Percentiles rank a stretch among this genome's conserved stretches.
Conservation (phyloP, 2,113 vertebrate species). For the Pangasianodon hypophthalmus region DNA sequence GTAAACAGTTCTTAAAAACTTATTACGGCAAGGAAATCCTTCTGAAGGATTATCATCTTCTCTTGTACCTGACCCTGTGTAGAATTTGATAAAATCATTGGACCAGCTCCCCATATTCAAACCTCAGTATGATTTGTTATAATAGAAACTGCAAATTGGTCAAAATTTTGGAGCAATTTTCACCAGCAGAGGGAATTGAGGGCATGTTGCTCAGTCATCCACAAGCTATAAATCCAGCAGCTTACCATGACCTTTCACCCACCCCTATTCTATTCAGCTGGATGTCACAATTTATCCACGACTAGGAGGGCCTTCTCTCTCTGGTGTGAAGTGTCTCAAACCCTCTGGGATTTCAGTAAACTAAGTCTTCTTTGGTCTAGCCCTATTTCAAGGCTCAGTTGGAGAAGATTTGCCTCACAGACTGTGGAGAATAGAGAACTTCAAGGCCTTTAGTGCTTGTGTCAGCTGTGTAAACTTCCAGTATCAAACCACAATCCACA, state of each 20-base stretch:
- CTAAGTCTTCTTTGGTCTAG: constrained; percentile 48
- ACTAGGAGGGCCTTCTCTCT: constrained; percentile 53
- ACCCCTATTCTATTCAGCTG: constrained; percentile 48
- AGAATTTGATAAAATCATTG: background rate
- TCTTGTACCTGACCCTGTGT: background rate
- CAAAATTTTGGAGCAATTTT: background rate
- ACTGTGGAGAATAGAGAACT: constrained; percentile 42
- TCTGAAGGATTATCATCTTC: constrained; percentile 15
- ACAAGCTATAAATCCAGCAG: constrained; percentile 54
- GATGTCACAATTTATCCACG: constrained; percentile 54
- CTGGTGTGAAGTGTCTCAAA: constrained; percentile 56
- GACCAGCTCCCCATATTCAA: background rate
- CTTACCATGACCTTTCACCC: constrained; percentile 57
- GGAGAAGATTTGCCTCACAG: constrained; percentile 46
- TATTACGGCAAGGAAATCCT: constrained; percentile 49
- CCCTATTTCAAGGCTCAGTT: constrained; percentile 54
- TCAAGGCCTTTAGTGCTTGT: constrained; percentile 42
- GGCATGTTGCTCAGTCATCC: constrained; percentile 39
- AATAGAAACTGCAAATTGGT: background rate
- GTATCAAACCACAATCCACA: constrained; percentile 56
- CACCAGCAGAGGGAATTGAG: background rate
- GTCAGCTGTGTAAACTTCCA: constrained; percentile 73
- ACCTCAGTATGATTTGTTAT: background rate
- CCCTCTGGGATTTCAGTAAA: constrained; percentile 51
- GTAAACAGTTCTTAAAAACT: constrained; percentile 65